Base-by-base conservation (phyloP, 2,113 vertebrate species). In the Gopherus evgoodei region DNA sequence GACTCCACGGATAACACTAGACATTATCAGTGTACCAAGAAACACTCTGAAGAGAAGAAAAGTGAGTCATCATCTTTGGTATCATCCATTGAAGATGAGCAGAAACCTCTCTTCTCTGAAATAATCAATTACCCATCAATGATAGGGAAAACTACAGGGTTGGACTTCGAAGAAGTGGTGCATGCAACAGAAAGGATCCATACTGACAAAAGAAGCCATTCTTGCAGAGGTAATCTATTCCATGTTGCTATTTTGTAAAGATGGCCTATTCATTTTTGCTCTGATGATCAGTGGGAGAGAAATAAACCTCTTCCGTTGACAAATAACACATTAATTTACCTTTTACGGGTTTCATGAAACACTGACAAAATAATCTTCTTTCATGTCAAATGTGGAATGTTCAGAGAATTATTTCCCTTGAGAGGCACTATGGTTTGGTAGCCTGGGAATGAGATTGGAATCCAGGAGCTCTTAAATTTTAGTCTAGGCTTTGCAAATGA, bases 21-120 rank as follows among this genome's bases (percentile, higher is more conserved):
- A 80, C 98, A 98, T 95, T 98, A 98, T 84, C 97, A 97, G 84
- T 98, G 98, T 97, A 98, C 98, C 81, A 99, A 98, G 97, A 99
- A 98, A 97, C 98, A 98, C 90, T 98, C 98, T 6, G 99, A 99
- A 91, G 98, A 98, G 69, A 99, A 98, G 88, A 99, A 98, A 94
- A 98, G 98, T 83, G 97, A 95, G 19, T 98, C 98, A 1, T 98
- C 98, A 35, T 99, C 98, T 65, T 98, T 98, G 81, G 98, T 98
- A 86, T 98, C 98, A 62, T 99, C 98, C 65, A 94, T 97, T 96
- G 98, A 99, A 86, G 99, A 99, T 96, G 99, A 99, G 91, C 98
- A 99, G 94, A 99, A 99, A 93, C 98, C 99, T 2, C 93, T 99
- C 91, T 99, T 99, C 90, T 98, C 99, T 25, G 98, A 98, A 76